phyloP scores from a whole-genome alignment of 2,888 invertebrate genomes.

The Herminia tarsipennalis region DNA sequence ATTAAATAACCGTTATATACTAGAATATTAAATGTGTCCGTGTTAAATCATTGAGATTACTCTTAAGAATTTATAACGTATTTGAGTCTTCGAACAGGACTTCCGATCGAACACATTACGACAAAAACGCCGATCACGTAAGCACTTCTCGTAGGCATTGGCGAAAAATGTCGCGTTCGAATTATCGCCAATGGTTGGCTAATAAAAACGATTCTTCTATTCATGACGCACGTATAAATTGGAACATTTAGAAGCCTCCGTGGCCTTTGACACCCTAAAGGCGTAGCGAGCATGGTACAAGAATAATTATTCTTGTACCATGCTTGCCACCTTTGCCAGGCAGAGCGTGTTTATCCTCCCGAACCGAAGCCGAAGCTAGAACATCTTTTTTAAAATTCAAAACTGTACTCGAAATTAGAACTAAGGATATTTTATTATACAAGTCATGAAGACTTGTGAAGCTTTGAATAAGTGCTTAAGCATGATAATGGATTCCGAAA shows the following conservation, averaged over 20 bases:
- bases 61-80: constrained; percentile 11
- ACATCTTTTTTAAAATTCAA: no score
- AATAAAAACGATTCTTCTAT: constrained; percentile 10
- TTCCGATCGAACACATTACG: constrained; percentile 4
- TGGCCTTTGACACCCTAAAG: neutral
- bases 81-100: constrained; percentile 6
- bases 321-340: neutral
- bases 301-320: neutral
- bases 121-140: constrained; percentile 17
- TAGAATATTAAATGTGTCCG: constrained; percentile 2
- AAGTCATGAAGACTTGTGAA: constrained; percentile 27
- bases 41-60: constrained; percentile 9
- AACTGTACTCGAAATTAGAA: no score
- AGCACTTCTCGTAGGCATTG: constrained; percentile 12
- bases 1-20: no score
- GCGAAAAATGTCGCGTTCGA: constrained; percentile 11
- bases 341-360: no score
- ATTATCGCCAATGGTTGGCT: constrained; percentile 13
- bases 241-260: neutral
- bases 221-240: constrained; percentile 8
- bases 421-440: no score
- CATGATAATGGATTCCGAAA: constrained; percentile 28
- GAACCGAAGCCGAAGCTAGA: no score
- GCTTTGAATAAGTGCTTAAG: constrained; percentile 23
- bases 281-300: neutral